A percentile compares a stretch with the other conserved stretches of the same genome.
Evolutionary conservation across 2,113 vertebrate genomes (phyloP).

Genomic region (Anoplopoma fimbria): DNA sequence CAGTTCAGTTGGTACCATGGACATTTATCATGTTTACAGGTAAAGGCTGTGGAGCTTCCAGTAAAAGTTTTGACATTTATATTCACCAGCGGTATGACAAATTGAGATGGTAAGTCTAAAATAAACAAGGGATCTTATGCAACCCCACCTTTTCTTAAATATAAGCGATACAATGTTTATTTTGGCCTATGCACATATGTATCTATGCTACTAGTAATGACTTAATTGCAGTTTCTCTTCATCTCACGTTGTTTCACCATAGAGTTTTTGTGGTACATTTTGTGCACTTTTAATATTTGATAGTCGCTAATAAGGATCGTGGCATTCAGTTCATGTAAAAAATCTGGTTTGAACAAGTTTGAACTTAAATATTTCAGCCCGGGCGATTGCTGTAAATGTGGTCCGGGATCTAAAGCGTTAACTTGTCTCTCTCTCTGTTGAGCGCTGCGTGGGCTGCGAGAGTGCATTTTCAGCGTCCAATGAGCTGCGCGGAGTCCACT

Average conservation of each 20-base stretch:
- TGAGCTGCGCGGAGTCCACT: constrained; percentile 75
- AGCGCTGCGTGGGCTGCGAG: constrained; percentile 82
- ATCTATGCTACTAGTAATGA: neutral
- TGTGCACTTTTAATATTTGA: neutral
- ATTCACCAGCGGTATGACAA: neutral
- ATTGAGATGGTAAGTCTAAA: neutral
- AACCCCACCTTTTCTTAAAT: neutral
- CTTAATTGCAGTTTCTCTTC: neutral
- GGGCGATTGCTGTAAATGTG: constrained; percentile 15
- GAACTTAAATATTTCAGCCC: neutral
- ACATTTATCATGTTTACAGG: neutral
- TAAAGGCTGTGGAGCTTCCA: neutral
- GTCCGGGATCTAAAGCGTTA: constrained; percentile 60
- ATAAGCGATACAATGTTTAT: neutral
- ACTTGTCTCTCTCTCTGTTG: constrained; percentile 42
- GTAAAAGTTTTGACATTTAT: neutral
- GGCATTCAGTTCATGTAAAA: neutral
- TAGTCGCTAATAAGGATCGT: neutral
- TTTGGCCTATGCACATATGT: neutral
- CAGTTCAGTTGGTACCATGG: neutral
- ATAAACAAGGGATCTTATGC: neutral
- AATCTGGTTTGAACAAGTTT: constrained; percentile 22
- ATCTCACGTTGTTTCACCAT: neutral
- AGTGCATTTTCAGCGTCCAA: constrained; percentile 84
- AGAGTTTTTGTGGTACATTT: neutral